phyloP scores from a whole-genome alignment of 2,888 invertebrate genomes.

The Tipula helvola region DNA sequence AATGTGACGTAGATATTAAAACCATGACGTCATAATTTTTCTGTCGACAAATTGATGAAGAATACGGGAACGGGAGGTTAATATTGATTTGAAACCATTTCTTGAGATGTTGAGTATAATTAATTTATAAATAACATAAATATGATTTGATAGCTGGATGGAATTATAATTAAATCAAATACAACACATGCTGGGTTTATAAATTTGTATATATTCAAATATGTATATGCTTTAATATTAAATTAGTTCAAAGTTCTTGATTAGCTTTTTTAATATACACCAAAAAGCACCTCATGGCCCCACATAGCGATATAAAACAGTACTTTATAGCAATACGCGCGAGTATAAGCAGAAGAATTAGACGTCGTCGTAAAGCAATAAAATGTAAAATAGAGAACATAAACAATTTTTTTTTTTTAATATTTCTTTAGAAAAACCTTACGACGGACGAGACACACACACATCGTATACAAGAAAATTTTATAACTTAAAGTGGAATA shows the following conservation, averaged over 20 bases:
- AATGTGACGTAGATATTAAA: not conserved
- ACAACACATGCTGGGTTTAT: not conserved
- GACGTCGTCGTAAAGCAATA: not conserved
- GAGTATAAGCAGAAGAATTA: not conserved
- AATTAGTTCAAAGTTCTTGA: not conserved
- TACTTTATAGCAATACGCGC: not conserved
- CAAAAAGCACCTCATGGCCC: not conserved
- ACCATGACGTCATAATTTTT: not conserved
- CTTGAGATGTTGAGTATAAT: not conserved
- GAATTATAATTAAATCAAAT: not conserved
- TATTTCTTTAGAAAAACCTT: not conserved
- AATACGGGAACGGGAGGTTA: not conserved
- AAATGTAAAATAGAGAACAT: not conserved
- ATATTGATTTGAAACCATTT: not conserved
- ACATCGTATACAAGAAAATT: not conserved
- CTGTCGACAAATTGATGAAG: not conserved
- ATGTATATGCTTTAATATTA: not conserved
- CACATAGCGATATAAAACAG: not conserved
- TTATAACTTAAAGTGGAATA: not conserved
- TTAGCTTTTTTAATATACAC: not conserved
- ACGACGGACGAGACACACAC: not conserved
- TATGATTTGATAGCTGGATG: not conserved
- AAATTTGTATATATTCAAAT: not conserved
- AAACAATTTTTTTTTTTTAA: not conserved
- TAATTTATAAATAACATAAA: not conserved